These are phyloP conservation scores for Macrostomum lignano DNA, from an alignment of 1,140 invertebrate genomes.

Conservation along the genomic window DNA sequence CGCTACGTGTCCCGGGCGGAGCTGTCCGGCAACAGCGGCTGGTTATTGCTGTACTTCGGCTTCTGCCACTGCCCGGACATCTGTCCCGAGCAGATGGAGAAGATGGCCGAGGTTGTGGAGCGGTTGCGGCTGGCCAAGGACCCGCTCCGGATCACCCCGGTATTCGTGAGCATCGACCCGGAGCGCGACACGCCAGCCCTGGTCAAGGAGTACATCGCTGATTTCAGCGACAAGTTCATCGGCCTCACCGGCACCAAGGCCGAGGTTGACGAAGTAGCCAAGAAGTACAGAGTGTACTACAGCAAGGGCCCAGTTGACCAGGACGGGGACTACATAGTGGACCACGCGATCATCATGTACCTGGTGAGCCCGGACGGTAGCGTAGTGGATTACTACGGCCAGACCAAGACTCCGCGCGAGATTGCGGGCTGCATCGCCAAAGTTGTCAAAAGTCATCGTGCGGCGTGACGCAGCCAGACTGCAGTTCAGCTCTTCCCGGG, in stretches of 20 bases:
- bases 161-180: constrained; percentile 93
- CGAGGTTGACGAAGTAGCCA: constrained; percentile 49
- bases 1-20: constrained; percentile 33
- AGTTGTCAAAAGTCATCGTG: constrained; percentile 5
- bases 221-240: constrained; percentile 41
- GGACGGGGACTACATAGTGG: constrained; percentile 84
- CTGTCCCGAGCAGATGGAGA: constrained; percentile 94
- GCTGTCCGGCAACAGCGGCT: constrained; percentile 48
- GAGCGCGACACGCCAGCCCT: constrained; percentile 53
- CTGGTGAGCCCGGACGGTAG: constrained; percentile 74
- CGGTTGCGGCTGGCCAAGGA: constrained; percentile 1
- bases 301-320: constrained; percentile 66
- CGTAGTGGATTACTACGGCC: constrained; percentile 82
- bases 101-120: constrained; percentile 39
- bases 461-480: too few relatives aligned
- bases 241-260: constrained; percentile 67
- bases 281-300: constrained; percentile 76
- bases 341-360: constrained; percentile 95
- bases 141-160: constrained; percentile 27
- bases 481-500: too few relatives aligned
- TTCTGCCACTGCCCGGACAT: constrained; percentile 98
- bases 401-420: not conserved
- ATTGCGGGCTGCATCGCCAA: not conserved
- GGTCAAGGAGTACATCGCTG: constrained; percentile 55
- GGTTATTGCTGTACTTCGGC: constrained; percentile 88